A percentile compares a stretch with the other conserved stretches of the same genome.
These are phyloP conservation scores for Drosophila kikkawai DNA, from an alignment of 1,140 invertebrate species.

Conservation along the genomic window DNA sequence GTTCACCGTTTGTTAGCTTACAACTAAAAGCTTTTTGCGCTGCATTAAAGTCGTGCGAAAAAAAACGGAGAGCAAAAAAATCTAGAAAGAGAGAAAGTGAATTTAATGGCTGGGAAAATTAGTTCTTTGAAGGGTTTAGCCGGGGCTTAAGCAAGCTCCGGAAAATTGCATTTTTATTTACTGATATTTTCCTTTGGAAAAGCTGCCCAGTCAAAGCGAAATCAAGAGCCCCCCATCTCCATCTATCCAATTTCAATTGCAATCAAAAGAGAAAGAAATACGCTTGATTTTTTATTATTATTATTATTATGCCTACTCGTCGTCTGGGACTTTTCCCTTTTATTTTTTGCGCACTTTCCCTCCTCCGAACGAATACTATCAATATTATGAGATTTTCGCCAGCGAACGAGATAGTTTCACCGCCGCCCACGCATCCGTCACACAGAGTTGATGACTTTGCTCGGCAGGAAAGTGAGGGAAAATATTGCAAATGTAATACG, in stretches of 20 bases:
- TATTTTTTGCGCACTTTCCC: conserved; percentile 1
- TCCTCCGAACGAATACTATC: conserved; percentile 47
- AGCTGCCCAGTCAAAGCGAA: conserved; percentile 22
- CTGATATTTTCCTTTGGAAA: conserved; percentile 39
- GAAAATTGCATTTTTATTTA: conserved; percentile 48
- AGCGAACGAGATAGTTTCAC: conserved; percentile 30
- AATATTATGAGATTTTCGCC: conserved; percentile 78
- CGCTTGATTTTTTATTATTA: conserved; percentile 58
- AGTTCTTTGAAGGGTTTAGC: conserved; percentile 47
- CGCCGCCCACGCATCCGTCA: conserved; percentile 38
- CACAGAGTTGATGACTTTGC: conserved; percentile 47
- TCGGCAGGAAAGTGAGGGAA: conserved; percentile 42
- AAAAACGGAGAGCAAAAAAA: conserved; percentile 11
- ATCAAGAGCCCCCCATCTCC: background rate
- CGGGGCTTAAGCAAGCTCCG: conserved; percentile 23
- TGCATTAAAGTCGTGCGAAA: conserved; percentile 34
- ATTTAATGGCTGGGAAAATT: conserved; percentile 60
- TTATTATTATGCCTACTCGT: conserved; percentile 44
- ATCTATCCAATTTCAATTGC: conserved; percentile 39
- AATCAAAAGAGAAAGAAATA: conserved; percentile 67
- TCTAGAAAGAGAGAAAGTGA: conserved; percentile 39
- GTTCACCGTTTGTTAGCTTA: conserved; percentile 66
- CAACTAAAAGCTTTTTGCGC: conserved; percentile 65
- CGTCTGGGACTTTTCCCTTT: conserved; percentile 2
- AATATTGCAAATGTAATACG: conserved; percentile 81